Percentiles rank a stretch among this genome's conserved stretches.
Evolutionary conservation across 2,888 invertebrate species (phyloP).

Genomic region (Margaritifera margaritifera): DNA sequence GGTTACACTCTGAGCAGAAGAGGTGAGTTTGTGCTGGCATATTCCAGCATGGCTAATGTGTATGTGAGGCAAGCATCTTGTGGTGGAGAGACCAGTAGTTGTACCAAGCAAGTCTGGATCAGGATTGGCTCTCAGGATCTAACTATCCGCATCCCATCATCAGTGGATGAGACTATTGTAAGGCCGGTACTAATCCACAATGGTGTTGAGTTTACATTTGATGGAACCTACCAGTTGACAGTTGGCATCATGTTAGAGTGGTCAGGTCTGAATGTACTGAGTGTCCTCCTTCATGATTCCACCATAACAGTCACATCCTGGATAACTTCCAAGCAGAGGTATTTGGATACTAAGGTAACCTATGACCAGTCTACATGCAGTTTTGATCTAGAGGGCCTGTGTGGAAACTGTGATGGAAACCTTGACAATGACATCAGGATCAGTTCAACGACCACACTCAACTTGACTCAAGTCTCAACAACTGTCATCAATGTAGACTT

Average conservation of each 20-base stretch:
- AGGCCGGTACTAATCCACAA: slow-evolving; percentile 29
- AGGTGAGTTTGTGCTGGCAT: slow-evolving; percentile 22
- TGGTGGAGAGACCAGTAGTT: slow-evolving; percentile 18
- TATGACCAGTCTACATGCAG: background rate
- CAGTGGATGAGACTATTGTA: background rate
- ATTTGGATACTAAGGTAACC: no score
- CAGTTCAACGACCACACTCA: background rate
- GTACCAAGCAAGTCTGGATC: slow-evolving; percentile 34
- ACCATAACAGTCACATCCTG: no score
- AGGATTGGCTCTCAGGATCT: slow-evolving; percentile 15
- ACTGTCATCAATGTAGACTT: slow-evolving; percentile 17
- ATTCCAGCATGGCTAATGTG: slow-evolving; percentile 16
- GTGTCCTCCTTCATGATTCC: no score
- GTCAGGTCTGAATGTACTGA: no score
- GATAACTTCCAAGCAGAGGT: no score
- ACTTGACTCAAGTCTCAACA: slow-evolving; percentile 5
- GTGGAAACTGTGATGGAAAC: slow-evolving; percentile 43
- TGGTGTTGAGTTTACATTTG: background rate
- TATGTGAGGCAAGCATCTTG: slow-evolving; percentile 30
- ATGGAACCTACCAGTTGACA: no score
- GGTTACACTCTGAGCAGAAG: slow-evolving; percentile 5
- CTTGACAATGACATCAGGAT: slow-evolving; percentile 37
- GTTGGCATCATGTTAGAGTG: no score
- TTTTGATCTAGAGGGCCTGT: slow-evolving; percentile 18
- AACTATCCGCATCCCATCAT: slow-evolving; percentile 19